Conservation (phyloP, 2,797 vertebrate genomes). For the Chelon labrosus region DNA sequence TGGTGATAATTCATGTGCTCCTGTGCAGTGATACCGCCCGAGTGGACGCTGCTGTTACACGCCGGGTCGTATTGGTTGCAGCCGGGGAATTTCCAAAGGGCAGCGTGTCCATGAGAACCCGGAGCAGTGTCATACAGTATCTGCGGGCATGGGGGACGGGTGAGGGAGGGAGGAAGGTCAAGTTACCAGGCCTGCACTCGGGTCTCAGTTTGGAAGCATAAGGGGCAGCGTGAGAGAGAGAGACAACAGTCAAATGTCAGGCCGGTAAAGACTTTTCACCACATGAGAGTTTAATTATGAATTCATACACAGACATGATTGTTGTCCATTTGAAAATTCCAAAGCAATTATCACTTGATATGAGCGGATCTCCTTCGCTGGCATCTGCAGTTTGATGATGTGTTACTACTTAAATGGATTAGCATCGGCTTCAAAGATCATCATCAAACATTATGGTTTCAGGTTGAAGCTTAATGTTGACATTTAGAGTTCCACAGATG, state of each 20-base stretch:
- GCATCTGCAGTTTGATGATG: slow-evolving; percentile 27
- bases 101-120: slow-evolving; percentile 69
- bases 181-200: slow-evolving; percentile 64
- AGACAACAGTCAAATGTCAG: slow-evolving; percentile 48
- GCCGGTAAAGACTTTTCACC: slow-evolving; percentile 19
- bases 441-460: slow-evolving; percentile 1
- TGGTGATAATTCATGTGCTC: slow-evolving; percentile 48
- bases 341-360: slow-evolving; percentile 22
- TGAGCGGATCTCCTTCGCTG: not conserved
- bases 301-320: slow-evolving; percentile 4
- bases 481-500: slow-evolving; percentile 14
- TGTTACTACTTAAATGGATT: slow-evolving; percentile 43
- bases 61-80: slow-evolving; percentile 26
- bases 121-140: slow-evolving; percentile 50
- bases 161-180: slow-evolving; percentile 29
- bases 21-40: slow-evolving; percentile 35
- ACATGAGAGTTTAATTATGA: slow-evolving; percentile 8
- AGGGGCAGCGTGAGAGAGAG: not conserved
- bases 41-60: slow-evolving; percentile 35
- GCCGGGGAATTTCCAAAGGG: slow-evolving; percentile 74
- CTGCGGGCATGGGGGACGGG: slow-evolving; percentile 25
- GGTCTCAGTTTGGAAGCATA: slow-evolving; percentile 64
- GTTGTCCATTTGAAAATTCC: slow-evolving; percentile 25
- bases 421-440: slow-evolving; percentile 20
- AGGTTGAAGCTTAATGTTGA: slow-evolving; percentile 5